Evolutionary conservation across 2,113 vertebrate genomes (phyloP).

Genomic region (Centrocercus urophasianus): DNA sequence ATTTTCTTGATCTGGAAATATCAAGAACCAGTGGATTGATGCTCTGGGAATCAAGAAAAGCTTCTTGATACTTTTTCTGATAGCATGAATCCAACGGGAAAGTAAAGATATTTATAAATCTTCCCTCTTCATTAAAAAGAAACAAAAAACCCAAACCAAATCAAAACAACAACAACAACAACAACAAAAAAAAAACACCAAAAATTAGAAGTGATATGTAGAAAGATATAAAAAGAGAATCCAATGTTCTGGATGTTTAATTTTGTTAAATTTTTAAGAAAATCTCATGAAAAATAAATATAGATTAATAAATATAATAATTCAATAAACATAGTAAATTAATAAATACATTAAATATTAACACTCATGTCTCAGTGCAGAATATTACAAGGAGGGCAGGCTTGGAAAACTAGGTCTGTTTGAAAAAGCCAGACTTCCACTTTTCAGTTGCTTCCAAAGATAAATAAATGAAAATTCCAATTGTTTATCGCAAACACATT

Average conservation of each 20-base stretch:
- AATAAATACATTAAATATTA: background rate
- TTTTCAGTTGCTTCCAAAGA: background rate
- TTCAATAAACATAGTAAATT: too few species aligned
- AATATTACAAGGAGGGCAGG: background rate
- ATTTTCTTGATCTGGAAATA: background rate
- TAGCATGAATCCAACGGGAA: background rate
- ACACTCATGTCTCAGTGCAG: background rate
- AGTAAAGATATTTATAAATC: too few species aligned
- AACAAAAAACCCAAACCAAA: background rate
- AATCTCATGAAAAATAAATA: too few species aligned
- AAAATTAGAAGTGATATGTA: too few species aligned
- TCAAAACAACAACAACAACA: too few species aligned
- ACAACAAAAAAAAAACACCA: too few species aligned
- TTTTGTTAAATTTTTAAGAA: background rate
- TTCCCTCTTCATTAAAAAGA: background rate
- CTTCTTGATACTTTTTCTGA: background rate
- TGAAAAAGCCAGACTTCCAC: background rate
- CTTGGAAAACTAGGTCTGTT: background rate
- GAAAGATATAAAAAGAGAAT: background rate
- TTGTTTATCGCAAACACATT: background rate
- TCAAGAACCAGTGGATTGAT: background rate
- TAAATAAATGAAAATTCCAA: background rate
- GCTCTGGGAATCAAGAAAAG: background rate
- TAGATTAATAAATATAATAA: too few species aligned
- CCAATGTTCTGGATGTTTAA: background rate